These are phyloP conservation scores for Asobara japonica DNA, from an alignment of 1,140 invertebrate genomes.

Conservation along the genomic window DNA sequence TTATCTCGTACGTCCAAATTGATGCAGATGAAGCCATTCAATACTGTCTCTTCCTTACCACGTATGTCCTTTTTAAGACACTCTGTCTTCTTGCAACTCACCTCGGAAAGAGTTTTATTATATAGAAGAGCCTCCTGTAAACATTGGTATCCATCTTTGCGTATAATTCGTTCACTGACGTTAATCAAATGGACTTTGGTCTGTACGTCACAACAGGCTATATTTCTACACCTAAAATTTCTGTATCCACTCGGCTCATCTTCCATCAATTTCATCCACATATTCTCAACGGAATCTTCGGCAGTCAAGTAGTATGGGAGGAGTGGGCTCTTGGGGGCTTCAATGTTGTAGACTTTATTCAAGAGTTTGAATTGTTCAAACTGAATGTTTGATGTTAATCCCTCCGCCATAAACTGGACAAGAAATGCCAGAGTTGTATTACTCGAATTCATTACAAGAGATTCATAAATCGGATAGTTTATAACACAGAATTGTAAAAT, in stretches of 20 bases:
- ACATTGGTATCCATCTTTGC: neutral
- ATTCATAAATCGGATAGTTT: neutral
- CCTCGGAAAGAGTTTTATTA: neutral
- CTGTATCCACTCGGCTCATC: neutral
- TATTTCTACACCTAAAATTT: neutral
- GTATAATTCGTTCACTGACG: neutral
- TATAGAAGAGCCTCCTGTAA: neutral
- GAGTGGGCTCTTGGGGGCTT: neutral
- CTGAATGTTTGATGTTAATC: neutral
- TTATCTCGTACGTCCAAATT: neutral
- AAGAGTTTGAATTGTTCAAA: neutral
- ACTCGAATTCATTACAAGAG: neutral
- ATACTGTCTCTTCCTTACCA: neutral
- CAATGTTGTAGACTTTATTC: neutral
- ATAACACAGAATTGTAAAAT: neutral
- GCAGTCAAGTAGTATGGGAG: neutral
- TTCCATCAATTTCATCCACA: neutral
- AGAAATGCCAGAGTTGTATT: too few relatives aligned
- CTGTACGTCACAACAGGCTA: neutral
- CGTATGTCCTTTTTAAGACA: neutral
- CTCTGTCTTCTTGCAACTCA: neutral
- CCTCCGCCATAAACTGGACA: too few relatives aligned
- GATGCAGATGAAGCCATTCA: neutral
- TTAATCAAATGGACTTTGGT: neutral
- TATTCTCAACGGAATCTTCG: neutral